A percentile compares a stretch with the other conserved stretches of the same genome.
Evolutionary conservation across 2,113 vertebrate species (phyloP).

Genomic region (Sula dactylatra): DNA sequence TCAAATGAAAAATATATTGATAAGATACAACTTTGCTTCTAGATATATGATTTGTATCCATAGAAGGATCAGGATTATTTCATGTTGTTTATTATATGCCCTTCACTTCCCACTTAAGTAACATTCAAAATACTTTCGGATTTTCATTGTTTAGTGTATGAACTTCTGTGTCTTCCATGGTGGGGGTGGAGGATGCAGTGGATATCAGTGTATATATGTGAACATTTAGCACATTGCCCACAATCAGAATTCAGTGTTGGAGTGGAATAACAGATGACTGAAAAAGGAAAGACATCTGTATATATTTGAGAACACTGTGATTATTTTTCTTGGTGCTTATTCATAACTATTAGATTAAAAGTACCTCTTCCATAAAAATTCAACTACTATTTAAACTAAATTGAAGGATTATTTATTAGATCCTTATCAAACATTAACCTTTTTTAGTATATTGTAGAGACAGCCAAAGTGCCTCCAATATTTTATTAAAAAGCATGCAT

Average conservation of each 20-base stretch:
- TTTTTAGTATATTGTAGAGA: neutral
- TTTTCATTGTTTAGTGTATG: neutral
- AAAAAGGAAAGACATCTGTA: constrained; percentile 25
- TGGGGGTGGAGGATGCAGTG: neutral
- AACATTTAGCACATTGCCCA: constrained; percentile 14
- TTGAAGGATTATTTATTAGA: neutral
- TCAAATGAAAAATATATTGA: neutral
- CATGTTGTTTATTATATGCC: neutral
- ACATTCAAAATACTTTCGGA: neutral
- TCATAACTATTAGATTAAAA: constrained; percentile 19
- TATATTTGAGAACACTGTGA: neutral
- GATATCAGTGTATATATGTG: neutral
- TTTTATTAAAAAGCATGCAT: neutral
- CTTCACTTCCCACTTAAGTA: neutral
- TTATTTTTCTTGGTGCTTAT: constrained; percentile 2
- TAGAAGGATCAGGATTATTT: neutral
- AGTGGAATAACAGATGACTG: neutral
- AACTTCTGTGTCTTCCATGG: neutral
- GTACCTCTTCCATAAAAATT: neutral
- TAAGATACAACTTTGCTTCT: neutral
- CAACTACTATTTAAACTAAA: neutral
- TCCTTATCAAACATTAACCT: neutral
- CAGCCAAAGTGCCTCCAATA: neutral
- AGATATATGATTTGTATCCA: neutral
- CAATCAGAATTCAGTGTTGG: neutral